These are phyloP conservation scores for Drosophila tristis DNA, from an alignment of 1,140 invertebrate species.

Conservation along the genomic window DNA sequence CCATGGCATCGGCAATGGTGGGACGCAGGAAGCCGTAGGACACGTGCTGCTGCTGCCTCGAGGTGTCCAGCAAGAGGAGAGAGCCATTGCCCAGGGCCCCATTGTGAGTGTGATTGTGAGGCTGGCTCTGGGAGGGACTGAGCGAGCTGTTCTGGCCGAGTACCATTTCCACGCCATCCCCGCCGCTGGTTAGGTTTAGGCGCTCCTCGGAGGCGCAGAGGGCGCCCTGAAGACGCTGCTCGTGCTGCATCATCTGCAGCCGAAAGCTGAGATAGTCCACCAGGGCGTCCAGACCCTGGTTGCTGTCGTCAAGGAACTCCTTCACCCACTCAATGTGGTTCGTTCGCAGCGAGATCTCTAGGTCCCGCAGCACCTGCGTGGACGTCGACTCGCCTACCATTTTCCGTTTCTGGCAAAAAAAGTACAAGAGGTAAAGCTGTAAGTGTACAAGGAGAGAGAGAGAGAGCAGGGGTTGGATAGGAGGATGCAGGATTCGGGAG, in stretches of 20 bases:
- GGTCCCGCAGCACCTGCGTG: constrained; percentile 97
- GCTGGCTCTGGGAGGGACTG: constrained; percentile 48
- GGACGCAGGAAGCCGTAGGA: constrained; percentile 87
- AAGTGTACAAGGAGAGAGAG: constrained; percentile 73
- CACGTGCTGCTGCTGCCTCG: constrained; percentile 33
- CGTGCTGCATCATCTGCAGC: constrained; percentile 95
- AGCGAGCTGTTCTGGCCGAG: constrained; percentile 57
- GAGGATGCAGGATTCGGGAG: constrained; percentile 17
- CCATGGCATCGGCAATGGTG: constrained; percentile 87
- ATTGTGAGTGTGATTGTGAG: constrained; percentile 43
- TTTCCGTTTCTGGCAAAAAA: constrained; percentile 95
- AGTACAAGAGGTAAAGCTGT: constrained; percentile 85
- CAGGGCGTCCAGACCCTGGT: constrained; percentile 97
- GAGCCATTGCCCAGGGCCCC: constrained; percentile 47
- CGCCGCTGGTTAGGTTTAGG: constrained; percentile 67
- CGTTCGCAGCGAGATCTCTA: constrained; percentile 99
- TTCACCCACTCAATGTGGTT: constrained; percentile 99
- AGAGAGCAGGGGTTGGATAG: constrained; percentile 11
- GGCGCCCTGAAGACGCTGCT: constrained; percentile 91
- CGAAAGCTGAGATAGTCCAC: constrained; percentile 98
- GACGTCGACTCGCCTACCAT: constrained; percentile 98
- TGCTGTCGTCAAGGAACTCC: constrained; percentile 98
- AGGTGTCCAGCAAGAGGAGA: constrained; percentile 34
- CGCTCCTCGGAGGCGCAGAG: constrained; percentile 89
- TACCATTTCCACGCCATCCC: constrained; percentile 51